Conservation (phyloP, 2,888 invertebrate species). For the Cryptosula pallasiana region DNA sequence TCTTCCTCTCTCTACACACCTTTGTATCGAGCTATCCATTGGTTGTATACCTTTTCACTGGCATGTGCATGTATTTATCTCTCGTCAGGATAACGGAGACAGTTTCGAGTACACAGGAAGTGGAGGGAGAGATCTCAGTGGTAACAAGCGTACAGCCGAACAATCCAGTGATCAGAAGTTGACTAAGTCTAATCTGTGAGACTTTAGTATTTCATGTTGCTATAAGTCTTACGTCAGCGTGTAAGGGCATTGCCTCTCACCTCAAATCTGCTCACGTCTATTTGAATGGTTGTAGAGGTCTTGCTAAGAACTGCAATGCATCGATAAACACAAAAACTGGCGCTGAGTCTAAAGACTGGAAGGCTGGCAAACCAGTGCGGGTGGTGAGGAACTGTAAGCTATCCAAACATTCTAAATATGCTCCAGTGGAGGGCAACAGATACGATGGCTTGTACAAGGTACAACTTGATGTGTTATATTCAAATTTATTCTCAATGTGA, state of each 20-base stretch:
- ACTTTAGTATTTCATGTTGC: neutral
- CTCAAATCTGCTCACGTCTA: too few species aligned
- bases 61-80: too few species aligned
- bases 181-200: constrained; percentile 63
- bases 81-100: constrained; percentile 64
- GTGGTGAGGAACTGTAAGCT: constrained; percentile 73
- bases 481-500: too few species aligned
- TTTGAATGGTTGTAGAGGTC: constrained; percentile 65
- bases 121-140: constrained; percentile 75
- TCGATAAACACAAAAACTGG: constrained; percentile 62
- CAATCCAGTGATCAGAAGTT: constrained; percentile 75
- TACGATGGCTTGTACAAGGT: constrained; percentile 81
- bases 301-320: constrained; percentile 74
- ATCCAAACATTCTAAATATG: constrained; percentile 69
- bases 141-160: constrained; percentile 73
- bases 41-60: too few species aligned
- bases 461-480: too few species aligned
- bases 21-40: too few species aligned
- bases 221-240: too few species aligned
- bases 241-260: too few species aligned
- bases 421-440: constrained; percentile 66
- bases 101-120: constrained; percentile 79
- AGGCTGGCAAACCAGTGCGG: constrained; percentile 69
- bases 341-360: constrained; percentile 68
- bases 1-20: too few species aligned